Evolutionary conservation across 2,797 vertebrate species (phyloP), one percentile per base, ranked within the genome.

Genomic region (Florisuga fusca): DNA sequence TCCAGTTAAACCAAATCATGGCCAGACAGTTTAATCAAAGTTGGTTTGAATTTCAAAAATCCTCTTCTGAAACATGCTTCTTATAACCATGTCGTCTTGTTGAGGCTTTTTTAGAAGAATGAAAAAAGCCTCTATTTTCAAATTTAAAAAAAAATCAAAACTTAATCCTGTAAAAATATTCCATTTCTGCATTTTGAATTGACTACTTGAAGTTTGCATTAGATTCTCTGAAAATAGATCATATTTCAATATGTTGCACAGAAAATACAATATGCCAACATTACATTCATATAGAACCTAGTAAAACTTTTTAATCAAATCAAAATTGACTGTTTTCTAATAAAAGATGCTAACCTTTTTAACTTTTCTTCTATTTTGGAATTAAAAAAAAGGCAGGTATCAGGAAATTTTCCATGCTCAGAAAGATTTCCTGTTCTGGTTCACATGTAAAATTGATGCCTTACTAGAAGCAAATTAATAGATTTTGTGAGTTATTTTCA

Each of bases 401-500:
- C 59, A 53, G 23, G 36, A 22, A 91, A 89, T 89, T 59, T 48
- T 8, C 31, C 82, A 15, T 25, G 11, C 19, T 87, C 18, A 53
- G 34, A 91, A 87, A 87, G 45, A 77, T 72, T 79, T 87, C 73
- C 19, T 79, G 10, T 6, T 85, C 91, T 59, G 57, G 34, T 79
- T 92, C 41, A 17, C 82, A 87, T 54, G 22, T 80, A 85, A 89
- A 94, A 89, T 53, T 73, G n/a, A 91, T 91, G 46, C 3, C 16
- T 92, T 80, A 84, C 66, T 77, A 57, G 66, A 87, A 43, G 66
- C 55, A 89, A 80, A 81, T 78, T 74, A 95, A 87, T 94, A 79
- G 81, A 93, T 94, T 94, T 87, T 86, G 71, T 85, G 76, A 89
- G 48, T 85, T 92, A 80, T 83, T 92, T 87, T 87, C 76, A 72